These are phyloP conservation scores for Trichonephila inaurata DNA, from an alignment of 1,140 invertebrate genomes.

Conservation along the genomic window DNA sequence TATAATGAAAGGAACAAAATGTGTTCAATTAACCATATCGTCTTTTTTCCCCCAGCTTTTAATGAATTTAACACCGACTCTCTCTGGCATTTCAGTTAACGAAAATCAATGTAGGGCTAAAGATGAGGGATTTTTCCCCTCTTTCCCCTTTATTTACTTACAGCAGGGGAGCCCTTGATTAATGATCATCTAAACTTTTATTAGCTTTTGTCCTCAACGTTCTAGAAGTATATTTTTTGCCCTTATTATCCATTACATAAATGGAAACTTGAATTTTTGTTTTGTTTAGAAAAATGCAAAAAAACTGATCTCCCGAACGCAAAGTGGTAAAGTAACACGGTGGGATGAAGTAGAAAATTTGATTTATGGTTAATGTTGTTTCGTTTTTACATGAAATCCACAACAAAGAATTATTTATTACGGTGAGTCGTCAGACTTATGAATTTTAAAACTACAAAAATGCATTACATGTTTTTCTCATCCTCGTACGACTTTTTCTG, in stretches of 20 bases:
- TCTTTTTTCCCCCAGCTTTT: background rate
- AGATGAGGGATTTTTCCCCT: background rate
- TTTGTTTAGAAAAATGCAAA: no score
- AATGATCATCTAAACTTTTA: constrained; percentile 26
- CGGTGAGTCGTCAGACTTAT: no score
- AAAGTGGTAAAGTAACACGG: no score
- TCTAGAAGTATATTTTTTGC: background rate
- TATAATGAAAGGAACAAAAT: background rate
- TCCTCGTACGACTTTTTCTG: no score
- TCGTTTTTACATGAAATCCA: no score
- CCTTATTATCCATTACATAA: background rate
- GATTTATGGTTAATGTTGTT: no score
- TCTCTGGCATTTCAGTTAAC: constrained; percentile 22
- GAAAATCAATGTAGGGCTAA: constrained; percentile 39
- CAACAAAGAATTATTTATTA: no score
- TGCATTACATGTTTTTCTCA: no score
- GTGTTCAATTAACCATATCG: constrained; percentile 25
- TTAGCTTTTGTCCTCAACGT: background rate
- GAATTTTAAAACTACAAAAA: no score
- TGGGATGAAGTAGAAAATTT: no score
- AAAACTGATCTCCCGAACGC: no score
- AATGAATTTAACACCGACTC: constrained; percentile 27
- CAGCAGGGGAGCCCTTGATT: constrained; percentile 14
- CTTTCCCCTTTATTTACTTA: constrained; percentile 32
- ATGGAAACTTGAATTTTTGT: background rate